These are phyloP conservation scores for Mobula hypostoma DNA, from an alignment of 2,113 vertebrate species.

Conservation along the genomic window DNA sequence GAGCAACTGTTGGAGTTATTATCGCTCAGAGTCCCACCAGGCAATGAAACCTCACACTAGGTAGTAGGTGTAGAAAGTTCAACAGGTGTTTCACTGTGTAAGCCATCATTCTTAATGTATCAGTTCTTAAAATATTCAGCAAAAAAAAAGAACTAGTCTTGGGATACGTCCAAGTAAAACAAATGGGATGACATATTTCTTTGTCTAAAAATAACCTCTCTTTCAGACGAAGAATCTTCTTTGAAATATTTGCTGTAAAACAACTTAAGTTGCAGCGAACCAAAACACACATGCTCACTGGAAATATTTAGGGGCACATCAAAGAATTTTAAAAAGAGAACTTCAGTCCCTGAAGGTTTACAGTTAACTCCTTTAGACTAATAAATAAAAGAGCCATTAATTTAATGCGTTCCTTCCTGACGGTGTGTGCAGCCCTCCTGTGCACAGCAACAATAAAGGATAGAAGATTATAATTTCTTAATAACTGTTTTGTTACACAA, in stretches of 20 bases:
- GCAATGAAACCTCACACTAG: background rate
- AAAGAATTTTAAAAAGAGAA: background rate
- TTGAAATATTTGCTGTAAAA: background rate
- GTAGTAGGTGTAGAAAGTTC: background rate
- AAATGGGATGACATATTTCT: background rate
- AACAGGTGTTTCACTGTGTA: background rate
- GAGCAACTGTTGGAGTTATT: background rate
- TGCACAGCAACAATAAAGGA: background rate
- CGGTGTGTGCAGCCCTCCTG: background rate
- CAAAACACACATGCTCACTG: background rate
- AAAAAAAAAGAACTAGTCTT: background rate
- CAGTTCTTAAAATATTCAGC: conserved; percentile 2
- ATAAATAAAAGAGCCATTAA: background rate
- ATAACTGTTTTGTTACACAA: background rate
- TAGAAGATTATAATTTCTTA: conserved; percentile 19
- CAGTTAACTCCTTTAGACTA: background rate
- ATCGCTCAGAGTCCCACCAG: background rate
- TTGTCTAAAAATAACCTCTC: background rate
- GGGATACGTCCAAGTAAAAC: background rate
- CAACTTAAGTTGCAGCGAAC: background rate
- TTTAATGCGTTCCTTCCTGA: background rate
- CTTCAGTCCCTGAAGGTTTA: background rate
- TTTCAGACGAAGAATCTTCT: conserved; percentile 8
- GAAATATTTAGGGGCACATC: background rate
- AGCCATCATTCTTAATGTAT: background rate